Conservation (phyloP, 1,140 invertebrate species). For the Eumeta japonica region DNA sequence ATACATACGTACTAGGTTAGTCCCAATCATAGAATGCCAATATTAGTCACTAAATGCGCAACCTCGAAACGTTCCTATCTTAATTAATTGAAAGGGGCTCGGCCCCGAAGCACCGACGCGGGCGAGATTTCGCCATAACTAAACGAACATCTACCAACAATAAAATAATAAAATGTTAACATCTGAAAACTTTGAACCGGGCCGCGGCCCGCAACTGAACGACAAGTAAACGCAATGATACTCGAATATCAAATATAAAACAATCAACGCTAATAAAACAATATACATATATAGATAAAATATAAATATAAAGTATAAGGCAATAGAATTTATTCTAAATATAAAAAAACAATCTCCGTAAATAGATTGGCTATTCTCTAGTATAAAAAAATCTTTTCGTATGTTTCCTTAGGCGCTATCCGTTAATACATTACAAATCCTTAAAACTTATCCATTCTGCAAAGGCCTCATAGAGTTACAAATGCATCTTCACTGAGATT, state of each 20-base stretch:
- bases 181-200: conserved; percentile 22
- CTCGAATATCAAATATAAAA: conserved; percentile 56
- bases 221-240: conserved; percentile 46
- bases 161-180: conserved; percentile 50
- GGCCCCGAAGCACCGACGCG: conserved; percentile 44
- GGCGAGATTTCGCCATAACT: conserved; percentile 23
- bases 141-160: conserved; percentile 47
- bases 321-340: conserved; percentile 60
- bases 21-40: conserved; percentile 61
- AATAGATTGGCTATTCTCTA: conserved; percentile 58
- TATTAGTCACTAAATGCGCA: conserved; percentile 57
- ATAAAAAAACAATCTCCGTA: conserved; percentile 61
- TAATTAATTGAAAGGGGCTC: conserved; percentile 48
- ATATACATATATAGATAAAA: conserved; percentile 40
- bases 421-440: conserved; percentile 59
- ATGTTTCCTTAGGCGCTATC: conserved; percentile 60
- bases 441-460: conserved; percentile 56
- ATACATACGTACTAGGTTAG: conserved; percentile 59
- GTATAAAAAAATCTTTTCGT: conserved; percentile 61
- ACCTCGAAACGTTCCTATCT: conserved; percentile 46
- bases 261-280: conserved; percentile 61
- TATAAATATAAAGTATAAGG: conserved; percentile 55
- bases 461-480: conserved; percentile 59
- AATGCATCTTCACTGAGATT: conserved; percentile 60
- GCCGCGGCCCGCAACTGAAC: conserved; percentile 36